Percentiles rank a stretch among this genome's conserved stretches.
phyloP scores from a whole-genome alignment of 2,113 vertebrate species.

The Otis tarda region DNA sequence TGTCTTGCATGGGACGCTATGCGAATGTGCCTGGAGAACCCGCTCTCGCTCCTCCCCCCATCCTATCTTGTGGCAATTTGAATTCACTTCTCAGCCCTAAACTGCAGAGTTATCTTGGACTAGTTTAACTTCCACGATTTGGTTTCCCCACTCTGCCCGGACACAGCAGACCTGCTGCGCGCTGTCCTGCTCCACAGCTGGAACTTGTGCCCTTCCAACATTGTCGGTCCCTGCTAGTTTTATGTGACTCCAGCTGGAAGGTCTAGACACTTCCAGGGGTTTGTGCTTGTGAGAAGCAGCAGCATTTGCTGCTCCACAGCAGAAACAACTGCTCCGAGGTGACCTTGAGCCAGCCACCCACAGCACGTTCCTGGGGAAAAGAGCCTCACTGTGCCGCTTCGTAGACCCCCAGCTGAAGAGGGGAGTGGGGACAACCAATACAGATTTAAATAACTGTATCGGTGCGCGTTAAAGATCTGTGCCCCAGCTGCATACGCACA shows the following conservation, averaged over 20 bases:
- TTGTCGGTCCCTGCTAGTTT: fast-evolving
- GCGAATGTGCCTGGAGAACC: not conserved
- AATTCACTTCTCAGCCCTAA: not conserved
- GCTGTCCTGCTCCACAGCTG: not conserved
- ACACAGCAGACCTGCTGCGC: not conserved
- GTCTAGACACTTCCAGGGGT: not conserved
- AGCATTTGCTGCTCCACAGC: not conserved
- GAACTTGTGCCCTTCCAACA: not conserved
- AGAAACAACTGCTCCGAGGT: not conserved
- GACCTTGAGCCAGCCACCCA: not conserved
- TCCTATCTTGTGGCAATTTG: fast-evolving
- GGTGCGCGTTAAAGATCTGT: not conserved
- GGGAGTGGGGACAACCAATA: not conserved
- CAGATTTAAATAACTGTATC: not conserved
- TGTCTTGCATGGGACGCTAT: not conserved
- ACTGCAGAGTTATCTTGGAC: not conserved
- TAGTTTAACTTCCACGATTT: fast-evolving
- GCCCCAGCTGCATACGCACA: fast-evolving
- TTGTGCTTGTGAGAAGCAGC: not conserved
- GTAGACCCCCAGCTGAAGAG: not conserved
- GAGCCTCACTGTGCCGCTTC: not conserved
- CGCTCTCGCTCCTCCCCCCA: not conserved
- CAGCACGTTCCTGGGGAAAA: not conserved
- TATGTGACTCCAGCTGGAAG: not conserved
- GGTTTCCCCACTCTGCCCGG: not conserved